A percentile compares a stretch with the other conserved stretches of the same genome.
These are phyloP conservation scores for Leiothrix lutea DNA, from an alignment of 2,113 vertebrate genomes.

Conservation along the genomic window DNA sequence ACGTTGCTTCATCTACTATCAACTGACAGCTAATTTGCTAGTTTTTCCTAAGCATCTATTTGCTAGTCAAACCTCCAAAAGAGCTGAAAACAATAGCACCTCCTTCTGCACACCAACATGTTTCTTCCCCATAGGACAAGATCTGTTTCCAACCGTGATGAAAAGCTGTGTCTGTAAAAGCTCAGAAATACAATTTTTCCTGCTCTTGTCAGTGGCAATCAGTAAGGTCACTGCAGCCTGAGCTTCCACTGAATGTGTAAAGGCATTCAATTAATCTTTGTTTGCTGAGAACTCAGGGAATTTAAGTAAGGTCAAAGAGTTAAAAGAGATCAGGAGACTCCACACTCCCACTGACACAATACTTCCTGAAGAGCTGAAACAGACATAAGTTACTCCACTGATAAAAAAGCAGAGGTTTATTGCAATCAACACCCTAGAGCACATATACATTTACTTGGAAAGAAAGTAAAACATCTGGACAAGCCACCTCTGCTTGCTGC, in stretches of 20 bases:
- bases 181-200: constrained; percentile 25
- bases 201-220: background rate
- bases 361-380: background rate
- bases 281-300: constrained; percentile 31
- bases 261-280: constrained; percentile 54
- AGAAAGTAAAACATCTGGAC: background rate
- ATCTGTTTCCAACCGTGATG: background rate
- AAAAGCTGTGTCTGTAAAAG: constrained; percentile 30
- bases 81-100: background rate
- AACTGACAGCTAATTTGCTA: background rate
- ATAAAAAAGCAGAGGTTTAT: background rate
- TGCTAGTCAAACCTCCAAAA: background rate
- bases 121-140: background rate
- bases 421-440: background rate
- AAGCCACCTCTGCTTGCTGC: background rate
- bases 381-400: background rate
- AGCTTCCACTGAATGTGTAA: constrained; percentile 8
- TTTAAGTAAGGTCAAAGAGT: constrained; percentile 46
- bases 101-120: background rate
- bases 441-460: background rate
- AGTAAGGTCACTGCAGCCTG: constrained; percentile 16
- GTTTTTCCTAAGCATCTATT: background rate
- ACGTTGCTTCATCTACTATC: background rate
- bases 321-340: constrained; percentile 5
- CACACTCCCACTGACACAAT: background rate